A percentile compares a stretch with the other conserved stretches of the same genome.
Evolutionary conservation across 2,888 invertebrate genomes (phyloP).

Genomic region (Liodrosophila aerea): DNA sequence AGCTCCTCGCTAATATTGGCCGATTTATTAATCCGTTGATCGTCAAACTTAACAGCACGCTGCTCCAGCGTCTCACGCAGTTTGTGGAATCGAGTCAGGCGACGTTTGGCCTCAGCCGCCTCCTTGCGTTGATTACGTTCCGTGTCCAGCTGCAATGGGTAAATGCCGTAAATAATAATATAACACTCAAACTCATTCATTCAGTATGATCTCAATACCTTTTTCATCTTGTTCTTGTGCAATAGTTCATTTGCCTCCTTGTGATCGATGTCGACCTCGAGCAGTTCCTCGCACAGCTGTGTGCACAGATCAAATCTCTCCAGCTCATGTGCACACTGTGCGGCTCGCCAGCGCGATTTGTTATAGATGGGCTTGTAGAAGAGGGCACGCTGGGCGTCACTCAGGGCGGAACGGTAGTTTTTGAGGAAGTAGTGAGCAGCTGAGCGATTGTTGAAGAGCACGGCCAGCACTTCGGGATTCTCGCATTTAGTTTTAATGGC

Average conservation of each 20-base stretch:
- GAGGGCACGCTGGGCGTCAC: conserved; percentile 91
- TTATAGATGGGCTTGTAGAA: conserved; percentile 89
- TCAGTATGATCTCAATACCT: no score
- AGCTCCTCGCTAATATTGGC: conserved; percentile 82
- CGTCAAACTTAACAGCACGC: conserved; percentile 84
- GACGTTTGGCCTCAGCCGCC: conserved; percentile 83
- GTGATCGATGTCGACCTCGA: conserved; percentile 85
- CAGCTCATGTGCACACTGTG: conserved; percentile 87
- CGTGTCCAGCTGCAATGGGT: conserved; percentile 53
- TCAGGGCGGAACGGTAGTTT: conserved; percentile 90
- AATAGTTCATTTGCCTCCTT: conserved; percentile 84
- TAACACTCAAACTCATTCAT: no score
- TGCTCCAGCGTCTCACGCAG: conserved; percentile 83
- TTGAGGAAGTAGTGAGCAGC: conserved; percentile 93
- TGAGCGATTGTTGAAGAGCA: conserved; percentile 95
- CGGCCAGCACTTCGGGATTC: conserved; percentile 88
- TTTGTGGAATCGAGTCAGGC: conserved; percentile 82
- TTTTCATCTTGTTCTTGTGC: conserved; percentile 83
- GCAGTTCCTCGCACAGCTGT: conserved; percentile 87
- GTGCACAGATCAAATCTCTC: conserved; percentile 88
- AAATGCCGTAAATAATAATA: not conserved
- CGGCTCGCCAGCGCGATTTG: conserved; percentile 90
- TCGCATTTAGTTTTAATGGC: conserved; percentile 91
- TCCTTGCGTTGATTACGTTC: conserved; percentile 79
- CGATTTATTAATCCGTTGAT: conserved; percentile 82